Evolutionary conservation across 2,888 invertebrate species (phyloP).

Genomic region (Amblyjoppa proteus): DNA sequence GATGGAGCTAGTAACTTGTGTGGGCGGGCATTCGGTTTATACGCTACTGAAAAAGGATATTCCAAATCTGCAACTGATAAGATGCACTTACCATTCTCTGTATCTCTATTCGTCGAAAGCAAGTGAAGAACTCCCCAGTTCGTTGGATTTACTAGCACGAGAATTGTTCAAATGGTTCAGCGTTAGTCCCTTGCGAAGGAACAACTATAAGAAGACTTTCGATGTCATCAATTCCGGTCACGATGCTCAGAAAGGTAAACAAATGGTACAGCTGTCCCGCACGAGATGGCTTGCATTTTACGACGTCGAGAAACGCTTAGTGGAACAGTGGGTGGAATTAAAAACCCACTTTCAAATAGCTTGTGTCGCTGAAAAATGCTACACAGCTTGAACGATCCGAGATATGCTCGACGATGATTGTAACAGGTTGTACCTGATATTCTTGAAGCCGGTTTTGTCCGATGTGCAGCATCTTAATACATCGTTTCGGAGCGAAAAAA

Average conservation of each 20-base stretch:
- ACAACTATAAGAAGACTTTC: slow-evolving; percentile 16
- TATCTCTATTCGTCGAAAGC: slow-evolving; percentile 69
- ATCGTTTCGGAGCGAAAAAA: slow-evolving; percentile 61
- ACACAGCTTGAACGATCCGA: slow-evolving; percentile 52
- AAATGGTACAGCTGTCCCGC: slow-evolving; percentile 51
- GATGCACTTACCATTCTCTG: slow-evolving; percentile 65
- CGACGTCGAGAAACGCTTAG: slow-evolving; percentile 47
- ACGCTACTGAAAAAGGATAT: slow-evolving; percentile 65
- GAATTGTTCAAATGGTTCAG: slow-evolving; percentile 71
- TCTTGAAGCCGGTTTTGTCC: slow-evolving; percentile 65
- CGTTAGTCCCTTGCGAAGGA: slow-evolving; percentile 62
- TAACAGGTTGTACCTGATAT: slow-evolving; percentile 63
- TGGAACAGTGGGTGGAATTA: slow-evolving; percentile 68
- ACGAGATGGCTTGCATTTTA: slow-evolving; percentile 71
- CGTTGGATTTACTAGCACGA: slow-evolving; percentile 68
- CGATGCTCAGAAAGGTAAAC: slow-evolving; percentile 43
- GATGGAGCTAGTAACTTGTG: slow-evolving; percentile 72
- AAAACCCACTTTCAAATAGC: slow-evolving; percentile 64
- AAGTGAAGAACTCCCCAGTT: slow-evolving; percentile 60
- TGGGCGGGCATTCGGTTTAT: slow-evolving; percentile 48
- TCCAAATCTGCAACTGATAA: slow-evolving; percentile 62
- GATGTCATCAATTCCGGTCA: slow-evolving; percentile 25
- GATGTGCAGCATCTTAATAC: slow-evolving; percentile 57
- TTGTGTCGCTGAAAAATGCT: slow-evolving; percentile 49
- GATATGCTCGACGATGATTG: slow-evolving; percentile 64